Base-by-base conservation (phyloP, 2,797 vertebrate genomes). In the Choloepus didactylus region DNA sequence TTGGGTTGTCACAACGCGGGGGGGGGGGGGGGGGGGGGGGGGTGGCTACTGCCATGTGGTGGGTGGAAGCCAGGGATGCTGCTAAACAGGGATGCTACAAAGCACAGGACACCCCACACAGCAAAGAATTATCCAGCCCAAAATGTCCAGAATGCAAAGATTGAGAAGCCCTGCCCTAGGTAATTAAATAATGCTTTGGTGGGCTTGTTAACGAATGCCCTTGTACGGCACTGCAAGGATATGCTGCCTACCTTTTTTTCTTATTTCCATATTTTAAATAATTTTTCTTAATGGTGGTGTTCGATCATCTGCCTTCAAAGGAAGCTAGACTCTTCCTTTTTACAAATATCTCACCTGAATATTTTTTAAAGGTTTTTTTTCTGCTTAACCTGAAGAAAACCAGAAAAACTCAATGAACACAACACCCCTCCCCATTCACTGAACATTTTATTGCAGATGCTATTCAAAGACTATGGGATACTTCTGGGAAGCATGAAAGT, bases 261-360 rank as follows among this genome's bases (percentile, higher is more conserved):
- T 70, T 54, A 19, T 59, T 80, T 51, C 9, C 11, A 62, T n/a
- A 18, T 92, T 79, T 80, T 51, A 73, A 89, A 83, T 60, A 64
- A 64, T 38, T 76, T 82, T 72, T 41, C 27, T 69, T 56, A 73
- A 59, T 21, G 38, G 6, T 51, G 66, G 31, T 64, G 4, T n/a
- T 89, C 27, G 86, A 41, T 15, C 64, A 67, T 64, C 79, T 69
- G 73, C 59, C 46, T 93, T 64, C 11, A 23, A 87, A 94, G 62
- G 23, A 56, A 79, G 46, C 44, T 10, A 67, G 38, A n/a, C 41
- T 35, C 59, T 54, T 56, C 29, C 14, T 67, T 69, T 70, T 38
- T 27, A 67, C 7, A 77, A 64, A 21, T 29, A 6, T 56, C 29
- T 79, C 54, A 59, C 38, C 56, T 29, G n/a, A 89, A 16, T 56